Evolutionary conservation across 2,888 invertebrate genomes (phyloP), one percentile per base, ranked within the genome.

Genomic region (Chrysina gloriosa): DNA sequence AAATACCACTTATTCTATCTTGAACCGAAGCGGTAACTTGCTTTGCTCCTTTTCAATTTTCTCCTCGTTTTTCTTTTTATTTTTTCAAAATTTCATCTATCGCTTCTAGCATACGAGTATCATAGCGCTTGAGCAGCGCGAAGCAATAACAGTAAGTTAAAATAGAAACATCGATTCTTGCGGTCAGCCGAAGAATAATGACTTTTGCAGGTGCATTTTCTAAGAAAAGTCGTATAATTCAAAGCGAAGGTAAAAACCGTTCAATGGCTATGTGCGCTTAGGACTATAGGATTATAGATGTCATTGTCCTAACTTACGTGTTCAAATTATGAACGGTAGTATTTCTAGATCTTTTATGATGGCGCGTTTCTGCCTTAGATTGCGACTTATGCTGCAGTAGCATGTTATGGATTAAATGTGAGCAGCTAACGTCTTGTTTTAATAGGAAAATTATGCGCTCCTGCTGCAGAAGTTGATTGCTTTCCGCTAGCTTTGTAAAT

Each of bases 171-270:
- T 50, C 11, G 27, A 29, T 25, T 14, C 14, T 27, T 29, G 27
- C 29, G 50, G 27, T 50, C 29, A 50, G 11, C 29, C 29, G 50
- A 50, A 27, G 36, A 58, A 58, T 63, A 50, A 47, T 48, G 48
- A 19, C 61, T 67, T 63, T 66, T 67, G 70, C 70, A 70, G 69
- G 70, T 70, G 70, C 67, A 69, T 61, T 47, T 64, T 64, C 63
- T 65, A 67, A 70, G 68, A 69, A 70, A 56, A 69, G 67, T 69
- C 68, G 63, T 52, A 68, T 70, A 68, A 70, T 65, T 70, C 68
- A 68, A 68, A 68, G 70, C 54, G 64, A 67, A 67, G 63, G 70
- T 68, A 54, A 65, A 45, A 56, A 65, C 54, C 34, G 52, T 65
- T 45, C 65, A 45, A 42, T 56, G 45, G 19, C 36, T 63, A 25